Percentiles rank a stretch among this genome's conserved stretches.
These are phyloP conservation scores for Calidris pygmaea DNA, from an alignment of 2,113 vertebrate species.

Conservation along the genomic window DNA sequence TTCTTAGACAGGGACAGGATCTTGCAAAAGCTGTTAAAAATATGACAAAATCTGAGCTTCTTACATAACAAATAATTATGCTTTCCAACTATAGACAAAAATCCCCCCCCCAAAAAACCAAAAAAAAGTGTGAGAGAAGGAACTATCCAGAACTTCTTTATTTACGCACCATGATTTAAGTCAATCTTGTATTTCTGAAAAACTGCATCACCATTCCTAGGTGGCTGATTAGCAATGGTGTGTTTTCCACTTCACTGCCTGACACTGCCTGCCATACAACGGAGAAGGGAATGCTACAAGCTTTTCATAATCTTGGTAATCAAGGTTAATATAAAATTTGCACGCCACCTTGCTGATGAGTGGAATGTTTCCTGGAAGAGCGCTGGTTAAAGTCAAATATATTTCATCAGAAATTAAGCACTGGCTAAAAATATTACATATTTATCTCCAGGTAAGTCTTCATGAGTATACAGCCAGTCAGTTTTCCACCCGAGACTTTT, in stretches of 20 bases:
- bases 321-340: conserved; percentile 49
- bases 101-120: background rate
- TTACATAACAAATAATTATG: background rate
- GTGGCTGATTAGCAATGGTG: background rate
- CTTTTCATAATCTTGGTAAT: conserved; percentile 20
- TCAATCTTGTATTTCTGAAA: background rate
- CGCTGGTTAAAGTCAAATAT: background rate
- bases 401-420: background rate
- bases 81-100: background rate
- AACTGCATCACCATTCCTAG: rapidly evolving
- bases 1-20: background rate
- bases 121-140: background rate
- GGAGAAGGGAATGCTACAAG: background rate
- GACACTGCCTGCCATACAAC: background rate
- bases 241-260: background rate
- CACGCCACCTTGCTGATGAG: conserved; percentile 1
- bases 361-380: background rate
- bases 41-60: background rate
- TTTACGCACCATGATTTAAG: background rate
- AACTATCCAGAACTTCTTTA: background rate
- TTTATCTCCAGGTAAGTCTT: background rate
- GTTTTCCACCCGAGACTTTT: background rate
- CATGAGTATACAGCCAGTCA: background rate
- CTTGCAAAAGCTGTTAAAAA: conserved; percentile 3
- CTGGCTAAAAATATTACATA: background rate